Base-by-base conservation (phyloP, 2,113 vertebrate genomes). In the Gnathonemus echidnorhynchus region DNA sequence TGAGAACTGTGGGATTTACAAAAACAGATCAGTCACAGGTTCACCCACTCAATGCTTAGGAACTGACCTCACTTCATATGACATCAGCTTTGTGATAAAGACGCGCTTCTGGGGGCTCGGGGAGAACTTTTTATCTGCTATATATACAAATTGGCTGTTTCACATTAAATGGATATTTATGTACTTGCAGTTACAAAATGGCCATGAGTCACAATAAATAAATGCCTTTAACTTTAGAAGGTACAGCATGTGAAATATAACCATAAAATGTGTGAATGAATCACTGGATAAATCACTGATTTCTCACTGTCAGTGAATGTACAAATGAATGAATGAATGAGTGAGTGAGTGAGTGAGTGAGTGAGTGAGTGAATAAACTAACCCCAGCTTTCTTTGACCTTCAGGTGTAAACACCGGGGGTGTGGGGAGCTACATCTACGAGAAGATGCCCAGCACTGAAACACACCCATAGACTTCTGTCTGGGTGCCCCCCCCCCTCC, bases 401-500 rank as follows among this genome's bases (percentile, higher is more conserved):
- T 39, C 89, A 99, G 98, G 98, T 0, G 98, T 99, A 93, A 99
- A 99, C 93, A 99, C 98, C 0, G 98, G 98, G 11, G 98, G 97
- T 0, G 98, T 99, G 91, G 98, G 98, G 92, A 99, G 98, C 95
- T 99, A 99, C 96, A 96, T 99, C 96, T 99, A 99, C 0, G 97
- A 99, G 87, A 97, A 97, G 96, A 97, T 98, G 91, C 96, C 97
- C 0, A 97, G 97, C 90, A 95, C 95, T 0, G 97, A 97, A 93
- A 96, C 96, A 91, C 97, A 98, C 94, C 97, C 97, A 88, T 98
- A 97, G 97, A 53, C 19, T 66, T 50, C 80, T 21, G 46, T 35
- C 35, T 35, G 15, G 15, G 27, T 39, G 21, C 21, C 86, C 46
- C 15, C 48, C 42, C 3, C 31, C 39, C n/a, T n/a, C 5, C 2